phyloP scores from a whole-genome alignment of 1,140 invertebrate genomes.

The Aphis craccivora region DNA sequence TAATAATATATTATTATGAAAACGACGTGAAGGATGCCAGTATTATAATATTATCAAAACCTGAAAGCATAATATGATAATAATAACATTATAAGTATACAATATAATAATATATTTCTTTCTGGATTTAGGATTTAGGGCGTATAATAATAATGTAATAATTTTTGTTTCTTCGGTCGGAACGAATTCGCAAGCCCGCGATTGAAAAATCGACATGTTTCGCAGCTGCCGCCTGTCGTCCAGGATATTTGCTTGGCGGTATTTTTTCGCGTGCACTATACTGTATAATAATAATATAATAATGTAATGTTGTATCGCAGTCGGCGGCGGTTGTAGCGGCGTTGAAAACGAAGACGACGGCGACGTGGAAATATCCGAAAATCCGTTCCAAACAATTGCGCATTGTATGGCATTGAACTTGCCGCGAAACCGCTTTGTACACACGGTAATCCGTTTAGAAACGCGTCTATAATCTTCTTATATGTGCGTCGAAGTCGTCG shows the following conservation, averaged over 20 bases:
- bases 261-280: slow-evolving; percentile 32
- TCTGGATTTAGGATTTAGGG: slow-evolving; percentile 14
- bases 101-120: not conserved
- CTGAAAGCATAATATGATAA: slow-evolving; percentile 20
- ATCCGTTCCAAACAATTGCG: slow-evolving; percentile 55
- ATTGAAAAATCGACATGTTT: slow-evolving; percentile 37
- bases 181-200: slow-evolving; percentile 41
- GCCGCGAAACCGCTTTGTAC: slow-evolving; percentile 45
- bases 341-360: not conserved
- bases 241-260: slow-evolving; percentile 34
- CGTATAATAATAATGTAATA: not conserved
- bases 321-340: not conserved
- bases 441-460: slow-evolving; percentile 55
- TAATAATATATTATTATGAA: slow-evolving; percentile 21
- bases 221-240: slow-evolving; percentile 12
- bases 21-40: not conserved
- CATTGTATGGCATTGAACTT: slow-evolving; percentile 36
- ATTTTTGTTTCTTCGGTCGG: slow-evolving; percentile 42
- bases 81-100: not conserved
- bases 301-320: not conserved
- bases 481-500: not conserved
- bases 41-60: not conserved
- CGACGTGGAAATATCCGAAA: slow-evolving; percentile 35
- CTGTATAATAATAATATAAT: not conserved
- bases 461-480: slow-evolving; percentile 47